Conservation (phyloP, 2,888 invertebrate genomes). For the Zaprionus bogoriensis region DNA sequence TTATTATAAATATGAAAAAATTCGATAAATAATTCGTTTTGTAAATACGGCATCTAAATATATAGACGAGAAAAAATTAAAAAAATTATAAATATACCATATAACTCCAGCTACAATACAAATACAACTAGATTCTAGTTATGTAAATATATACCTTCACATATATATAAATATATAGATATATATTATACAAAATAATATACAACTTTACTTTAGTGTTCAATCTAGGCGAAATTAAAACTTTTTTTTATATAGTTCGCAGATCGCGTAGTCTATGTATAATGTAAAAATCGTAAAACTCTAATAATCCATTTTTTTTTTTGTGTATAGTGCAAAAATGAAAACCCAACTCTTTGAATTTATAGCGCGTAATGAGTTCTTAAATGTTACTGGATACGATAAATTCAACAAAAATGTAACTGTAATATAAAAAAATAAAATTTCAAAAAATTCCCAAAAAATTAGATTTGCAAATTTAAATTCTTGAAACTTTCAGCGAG, state of each 20-base stretch:
- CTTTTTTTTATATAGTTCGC: conserved; percentile 30
- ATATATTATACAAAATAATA: too few relatives aligned
- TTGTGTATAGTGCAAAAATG: conserved; percentile 52
- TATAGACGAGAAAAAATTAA: conserved; percentile 6
- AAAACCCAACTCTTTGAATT: conserved; percentile 67
- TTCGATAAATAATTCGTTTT: conserved; percentile 31
- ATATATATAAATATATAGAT: neutral
- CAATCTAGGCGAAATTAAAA: conserved; percentile 51
- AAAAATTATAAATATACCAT: conserved; percentile 3
- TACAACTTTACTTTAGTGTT: conserved; percentile 34
- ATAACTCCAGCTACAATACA: conserved; percentile 35
- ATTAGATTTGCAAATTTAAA: neutral
- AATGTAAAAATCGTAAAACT: conserved; percentile 25
- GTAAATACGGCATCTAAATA: conserved; percentile 40
- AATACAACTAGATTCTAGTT: conserved; percentile 22
- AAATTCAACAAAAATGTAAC: conserved; percentile 44
- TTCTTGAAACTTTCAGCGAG: neutral
- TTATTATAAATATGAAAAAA: conserved; percentile 15
- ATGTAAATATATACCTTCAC: conserved; percentile 29
- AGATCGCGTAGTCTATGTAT: conserved; percentile 45
- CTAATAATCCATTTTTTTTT: conserved; percentile 38
- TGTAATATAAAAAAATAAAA: conserved; percentile 37
- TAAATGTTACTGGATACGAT: conserved; percentile 55
- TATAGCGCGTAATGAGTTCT: conserved; percentile 71
- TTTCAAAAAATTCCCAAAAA: conserved; percentile 16